Conservation (phyloP, 2,797 vertebrate species). For the Melopsittacus undulatus region DNA sequence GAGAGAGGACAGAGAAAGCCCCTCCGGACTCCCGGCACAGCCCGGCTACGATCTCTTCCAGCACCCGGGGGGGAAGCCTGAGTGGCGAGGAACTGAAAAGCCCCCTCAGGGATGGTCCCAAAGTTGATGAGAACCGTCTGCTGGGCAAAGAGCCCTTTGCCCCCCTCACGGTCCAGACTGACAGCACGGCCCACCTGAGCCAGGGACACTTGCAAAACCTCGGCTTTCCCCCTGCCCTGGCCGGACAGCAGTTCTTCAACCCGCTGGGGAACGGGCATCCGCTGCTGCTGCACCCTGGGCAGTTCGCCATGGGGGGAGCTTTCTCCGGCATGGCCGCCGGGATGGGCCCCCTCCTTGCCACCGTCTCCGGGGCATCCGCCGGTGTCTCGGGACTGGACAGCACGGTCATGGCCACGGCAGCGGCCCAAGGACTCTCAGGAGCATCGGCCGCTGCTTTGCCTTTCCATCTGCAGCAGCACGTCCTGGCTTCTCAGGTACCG, state of each 20-base stretch:
- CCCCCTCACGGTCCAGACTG: constrained; percentile 91
- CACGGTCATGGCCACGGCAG: constrained; percentile 85
- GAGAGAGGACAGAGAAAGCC: constrained; percentile 84
- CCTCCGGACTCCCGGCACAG: constrained; percentile 91
- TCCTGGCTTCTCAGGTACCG: constrained; percentile 94
- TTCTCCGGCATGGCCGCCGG: constrained; percentile 95
- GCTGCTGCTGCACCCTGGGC: constrained; percentile 92
- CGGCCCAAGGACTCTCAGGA: constrained; percentile 87
- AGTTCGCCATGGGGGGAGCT: constrained; percentile 96
- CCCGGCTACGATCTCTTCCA: constrained; percentile 91
- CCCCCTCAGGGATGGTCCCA: constrained; percentile 80
- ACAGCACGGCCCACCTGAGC: constrained; percentile 83
- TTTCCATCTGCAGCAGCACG: constrained; percentile 96
- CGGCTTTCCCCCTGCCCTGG: constrained; percentile 89
- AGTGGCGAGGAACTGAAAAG: constrained; percentile 82
- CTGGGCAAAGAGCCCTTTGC: constrained; percentile 86
- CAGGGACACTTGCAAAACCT: constrained; percentile 90
- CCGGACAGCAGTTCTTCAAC: constrained; percentile 94
- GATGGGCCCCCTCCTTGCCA: constrained; percentile 92
- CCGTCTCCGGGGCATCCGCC: constrained; percentile 86
- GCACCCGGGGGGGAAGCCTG: constrained; percentile 82
- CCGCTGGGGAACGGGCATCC: constrained; percentile 89
- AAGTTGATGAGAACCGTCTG: constrained; percentile 84
- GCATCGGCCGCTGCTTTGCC: constrained; percentile 85
- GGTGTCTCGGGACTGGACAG: constrained; percentile 90